phyloP scores from a whole-genome alignment of 2,797 vertebrate genomes.

The Notolepis coatsorum region DNA sequence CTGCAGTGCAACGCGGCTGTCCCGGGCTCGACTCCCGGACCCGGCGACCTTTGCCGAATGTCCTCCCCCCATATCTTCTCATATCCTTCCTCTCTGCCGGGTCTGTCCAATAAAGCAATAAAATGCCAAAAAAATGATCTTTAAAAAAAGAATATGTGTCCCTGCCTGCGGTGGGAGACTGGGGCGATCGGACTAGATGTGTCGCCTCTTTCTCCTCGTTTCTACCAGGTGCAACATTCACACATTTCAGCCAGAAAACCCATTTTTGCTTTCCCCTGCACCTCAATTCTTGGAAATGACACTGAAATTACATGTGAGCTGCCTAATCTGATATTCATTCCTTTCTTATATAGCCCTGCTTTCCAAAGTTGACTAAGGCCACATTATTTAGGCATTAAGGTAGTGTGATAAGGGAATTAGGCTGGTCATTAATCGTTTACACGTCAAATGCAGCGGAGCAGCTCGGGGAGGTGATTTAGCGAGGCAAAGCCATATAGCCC shows the following conservation, averaged over 20 bases:
- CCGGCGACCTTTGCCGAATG: too few relatives aligned
- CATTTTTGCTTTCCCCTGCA: constrained; percentile 27
- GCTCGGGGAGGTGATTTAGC: constrained; percentile 82
- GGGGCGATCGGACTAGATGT: constrained; percentile 44
- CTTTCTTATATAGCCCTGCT: constrained; percentile 76
- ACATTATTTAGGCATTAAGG: constrained; percentile 85
- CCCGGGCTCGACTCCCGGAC: too few relatives aligned
- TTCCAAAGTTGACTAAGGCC: constrained; percentile 82
- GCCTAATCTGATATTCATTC: constrained; percentile 81
- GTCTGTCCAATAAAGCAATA: too few relatives aligned
- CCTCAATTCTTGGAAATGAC: constrained; percentile 62
- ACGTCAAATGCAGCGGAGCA: constrained; percentile 83
- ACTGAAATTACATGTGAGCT: constrained; percentile 70
- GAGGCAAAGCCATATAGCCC: constrained; percentile 82
- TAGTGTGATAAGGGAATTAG: constrained; percentile 85
- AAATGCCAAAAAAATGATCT: too few relatives aligned
- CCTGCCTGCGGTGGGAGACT: constrained; percentile 15
- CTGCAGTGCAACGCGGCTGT: too few relatives aligned
- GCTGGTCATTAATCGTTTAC: constrained; percentile 85
- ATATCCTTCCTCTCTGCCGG: too few relatives aligned
- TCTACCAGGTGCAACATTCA: constrained; percentile 25
- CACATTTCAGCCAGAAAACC: constrained; percentile 34
- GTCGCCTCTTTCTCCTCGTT: constrained; percentile 37
- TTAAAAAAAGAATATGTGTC: constrained; percentile 20
- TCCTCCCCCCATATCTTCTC: too few relatives aligned